Conservation (phyloP, 2,888 invertebrate genomes). For the Lasius platythorax region DNA sequence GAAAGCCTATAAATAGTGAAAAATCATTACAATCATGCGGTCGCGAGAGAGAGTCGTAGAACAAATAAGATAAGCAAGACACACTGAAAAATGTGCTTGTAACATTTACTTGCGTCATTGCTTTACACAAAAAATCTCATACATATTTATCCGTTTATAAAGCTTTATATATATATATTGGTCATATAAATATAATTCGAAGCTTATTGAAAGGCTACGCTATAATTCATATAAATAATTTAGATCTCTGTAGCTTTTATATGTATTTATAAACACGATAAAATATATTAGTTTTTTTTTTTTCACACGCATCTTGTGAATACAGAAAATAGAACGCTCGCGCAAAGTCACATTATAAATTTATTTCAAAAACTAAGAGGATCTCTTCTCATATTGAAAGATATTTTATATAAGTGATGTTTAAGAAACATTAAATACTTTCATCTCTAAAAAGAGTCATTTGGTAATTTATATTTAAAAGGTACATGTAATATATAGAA, state of each 20-base stretch:
- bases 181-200: constrained; percentile 65
- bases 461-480: constrained; percentile 66
- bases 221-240: constrained; percentile 64
- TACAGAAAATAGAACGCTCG: constrained; percentile 57
- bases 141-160: constrained; percentile 61
- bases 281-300: constrained; percentile 66
- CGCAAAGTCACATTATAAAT: constrained; percentile 59
- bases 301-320: constrained; percentile 4
- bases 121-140: constrained; percentile 68
- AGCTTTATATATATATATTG: constrained; percentile 53
- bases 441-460: constrained; percentile 73
- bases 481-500: constrained; percentile 73
- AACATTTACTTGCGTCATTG: constrained; percentile 62
- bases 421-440: constrained; percentile 69
- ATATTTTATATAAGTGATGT: constrained; percentile 51
- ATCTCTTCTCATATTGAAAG: constrained; percentile 60
- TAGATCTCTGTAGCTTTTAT: constrained; percentile 64
- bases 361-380: constrained; percentile 63
- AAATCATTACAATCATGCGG: not conserved
- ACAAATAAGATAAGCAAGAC: constrained; percentile 38
- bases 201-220: constrained; percentile 59
- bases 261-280: constrained; percentile 49
- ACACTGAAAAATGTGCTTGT: constrained; percentile 42
- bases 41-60: not conserved
- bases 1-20: not conserved